A percentile compares a stretch with the other conserved stretches of the same genome.
Conservation (phyloP, 1,140 invertebrate species). For the Ptiloglossa arizonensis region DNA sequence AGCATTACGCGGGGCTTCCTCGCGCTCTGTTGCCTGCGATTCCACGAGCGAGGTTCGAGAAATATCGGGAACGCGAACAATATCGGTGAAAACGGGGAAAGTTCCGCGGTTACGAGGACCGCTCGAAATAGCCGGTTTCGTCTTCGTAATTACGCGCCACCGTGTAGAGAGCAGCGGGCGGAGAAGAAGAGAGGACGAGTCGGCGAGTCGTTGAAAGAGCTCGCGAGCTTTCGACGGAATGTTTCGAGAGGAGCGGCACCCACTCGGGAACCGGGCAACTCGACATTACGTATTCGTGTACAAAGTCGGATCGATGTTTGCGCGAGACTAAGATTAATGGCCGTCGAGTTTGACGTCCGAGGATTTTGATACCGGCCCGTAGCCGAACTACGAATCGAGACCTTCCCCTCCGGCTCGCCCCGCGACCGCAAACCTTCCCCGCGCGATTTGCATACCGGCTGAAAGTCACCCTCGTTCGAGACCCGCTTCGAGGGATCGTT, state of each 20-base stretch:
- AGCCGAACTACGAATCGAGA: background rate
- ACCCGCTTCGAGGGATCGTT: too few species aligned
- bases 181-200: background rate
- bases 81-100: background rate
- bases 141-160: too few species aligned
- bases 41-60: background rate
- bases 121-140: too few species aligned
- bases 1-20: slow-evolving; percentile 72
- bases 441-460: background rate
- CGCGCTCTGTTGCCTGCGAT: slow-evolving; percentile 17
- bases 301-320: slow-evolving; percentile 66
- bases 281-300: slow-evolving; percentile 62
- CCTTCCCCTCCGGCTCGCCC: background rate
- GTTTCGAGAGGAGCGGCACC: slow-evolving; percentile 9
- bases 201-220: slow-evolving; percentile 28
- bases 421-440: background rate
- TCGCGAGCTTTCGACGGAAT: background rate
- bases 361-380: slow-evolving; percentile 51
- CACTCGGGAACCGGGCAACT: slow-evolving; percentile 26
- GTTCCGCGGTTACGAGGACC: too few species aligned
- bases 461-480: background rate
- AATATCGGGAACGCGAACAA: background rate
- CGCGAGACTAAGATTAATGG: slow-evolving; percentile 65
- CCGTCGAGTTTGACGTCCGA: slow-evolving; percentile 55
- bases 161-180: background rate